A percentile compares a stretch with the other conserved stretches of the same genome.
Evolutionary conservation across 2,888 invertebrate genomes (phyloP).

Genomic region (Heliconius charithonia): DNA sequence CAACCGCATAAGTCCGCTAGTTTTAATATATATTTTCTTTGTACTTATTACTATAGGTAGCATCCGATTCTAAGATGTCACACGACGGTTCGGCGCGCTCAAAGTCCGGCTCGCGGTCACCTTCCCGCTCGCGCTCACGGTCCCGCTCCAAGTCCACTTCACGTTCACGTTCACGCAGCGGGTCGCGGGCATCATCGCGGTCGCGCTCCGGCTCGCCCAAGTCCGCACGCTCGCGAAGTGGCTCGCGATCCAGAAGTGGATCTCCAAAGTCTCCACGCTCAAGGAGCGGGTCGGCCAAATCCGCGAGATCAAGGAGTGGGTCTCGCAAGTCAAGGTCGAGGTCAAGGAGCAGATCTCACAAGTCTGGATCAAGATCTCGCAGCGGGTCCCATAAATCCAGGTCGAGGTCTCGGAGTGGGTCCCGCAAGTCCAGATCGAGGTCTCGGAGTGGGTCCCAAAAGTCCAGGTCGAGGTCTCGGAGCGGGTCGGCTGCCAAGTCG

Average conservation of each 20-base stretch:
- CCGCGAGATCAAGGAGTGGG: constrained; percentile 48
- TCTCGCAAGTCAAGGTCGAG: constrained; percentile 46
- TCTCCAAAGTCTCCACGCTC: constrained; percentile 51
- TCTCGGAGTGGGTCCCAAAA: constrained; percentile 58
- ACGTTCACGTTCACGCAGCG: constrained; percentile 53
- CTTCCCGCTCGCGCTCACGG: constrained; percentile 47
- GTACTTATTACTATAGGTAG: constrained; percentile 54
- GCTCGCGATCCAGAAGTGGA: constrained; percentile 57
- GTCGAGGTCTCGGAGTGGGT: constrained; percentile 52
- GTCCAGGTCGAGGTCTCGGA: constrained; percentile 53
- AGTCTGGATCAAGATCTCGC: constrained; percentile 50
- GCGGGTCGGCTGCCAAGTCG: constrained; percentile 52
- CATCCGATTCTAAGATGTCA: constrained; percentile 69
- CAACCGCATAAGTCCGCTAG: too few relatives aligned
- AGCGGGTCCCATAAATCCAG: constrained; percentile 52
- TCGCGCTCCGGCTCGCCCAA: constrained; percentile 54
- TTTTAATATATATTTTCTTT: neutral
- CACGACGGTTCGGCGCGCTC: constrained; percentile 62
- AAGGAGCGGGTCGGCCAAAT: constrained; percentile 50
- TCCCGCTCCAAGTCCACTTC: constrained; percentile 62
- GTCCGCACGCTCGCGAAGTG: constrained; percentile 50
- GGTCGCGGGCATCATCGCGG: constrained; percentile 58
- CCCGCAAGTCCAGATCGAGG: constrained; percentile 46
- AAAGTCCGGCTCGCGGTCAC: constrained; percentile 51
- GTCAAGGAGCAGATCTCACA: constrained; percentile 30